Conservation (phyloP, 2,113 vertebrate species). For the Daboia siamensis region DNA sequence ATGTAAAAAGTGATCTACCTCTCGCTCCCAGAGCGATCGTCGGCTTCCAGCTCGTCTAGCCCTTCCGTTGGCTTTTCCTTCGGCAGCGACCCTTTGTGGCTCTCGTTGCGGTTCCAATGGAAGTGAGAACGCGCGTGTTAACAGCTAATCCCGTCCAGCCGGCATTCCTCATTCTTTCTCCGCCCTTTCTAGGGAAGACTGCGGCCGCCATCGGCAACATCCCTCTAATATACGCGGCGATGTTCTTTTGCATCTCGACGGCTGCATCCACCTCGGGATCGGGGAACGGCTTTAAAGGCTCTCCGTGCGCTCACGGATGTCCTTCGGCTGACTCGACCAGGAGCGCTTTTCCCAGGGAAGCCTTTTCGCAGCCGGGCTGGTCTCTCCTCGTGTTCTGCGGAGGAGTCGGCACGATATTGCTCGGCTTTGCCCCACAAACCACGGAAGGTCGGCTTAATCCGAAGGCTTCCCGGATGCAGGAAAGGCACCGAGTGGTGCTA, state of each 20-base stretch:
- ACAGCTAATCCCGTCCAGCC: not conserved
- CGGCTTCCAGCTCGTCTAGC: not conserved
- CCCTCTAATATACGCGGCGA: not conserved
- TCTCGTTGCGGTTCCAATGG: not conserved
- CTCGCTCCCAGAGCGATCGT: not conserved
- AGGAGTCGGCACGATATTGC: not conserved
- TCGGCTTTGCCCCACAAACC: not conserved
- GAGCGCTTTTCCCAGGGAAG: not conserved
- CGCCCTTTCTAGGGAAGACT: not conserved
- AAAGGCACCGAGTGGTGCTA: not conserved
- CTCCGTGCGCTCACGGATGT: not conserved
- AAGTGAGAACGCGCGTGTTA: not conserved
- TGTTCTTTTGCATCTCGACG: not conserved
- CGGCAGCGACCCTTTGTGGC: not conserved
- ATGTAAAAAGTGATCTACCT: not conserved
- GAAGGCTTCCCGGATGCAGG: not conserved
- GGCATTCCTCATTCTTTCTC: not conserved
- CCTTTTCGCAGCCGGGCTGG: not conserved
- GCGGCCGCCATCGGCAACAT: not conserved
- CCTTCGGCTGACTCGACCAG: not conserved
- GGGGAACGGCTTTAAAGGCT: not conserved
- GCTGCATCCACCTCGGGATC: not conserved
- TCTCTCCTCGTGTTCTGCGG: not conserved
- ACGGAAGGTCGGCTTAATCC: not conserved
- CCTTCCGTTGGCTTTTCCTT: not conserved